Base-by-base conservation (phyloP, 2,888 invertebrate species). In the Sphecodes monilicornis region DNA sequence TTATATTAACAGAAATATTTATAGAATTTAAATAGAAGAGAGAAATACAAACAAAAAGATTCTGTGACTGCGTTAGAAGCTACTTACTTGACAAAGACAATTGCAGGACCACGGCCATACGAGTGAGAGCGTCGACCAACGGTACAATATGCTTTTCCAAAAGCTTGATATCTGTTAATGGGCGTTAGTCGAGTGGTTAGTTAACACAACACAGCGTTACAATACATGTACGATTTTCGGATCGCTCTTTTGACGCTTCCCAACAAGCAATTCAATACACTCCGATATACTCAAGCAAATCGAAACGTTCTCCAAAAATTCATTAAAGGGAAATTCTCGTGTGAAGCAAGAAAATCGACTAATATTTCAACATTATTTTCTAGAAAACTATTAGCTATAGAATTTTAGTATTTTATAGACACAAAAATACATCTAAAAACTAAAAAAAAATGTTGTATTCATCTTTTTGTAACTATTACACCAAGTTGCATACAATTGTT, bases 61-160 rank as follows among this genome's bases (percentile, higher is more conserved):
- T 43, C 4, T 16, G 4, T 69, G 54, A 76, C 8, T 26, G 41
- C 36, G n/a, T 46, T 32, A 8, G 13, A 73, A 64, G 16, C 46
- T 39, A 96, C 97, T 97, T 96, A 97, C 97, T 96, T 95, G 95
- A 95, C 86, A 97, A 96, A 94, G 97, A 96, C 95, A 96, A 96
- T 93, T 96, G 96, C 86, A 97, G 96, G 94, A 97, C 96, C 91
- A 95, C 96, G 86, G 96, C 96, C 92, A 97, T 96, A 90, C 96
- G 95, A 16, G 96, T 95, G 89, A 97, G 95, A 87, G 96, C 96
- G 91, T 95, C 95, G 92, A 96, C 96, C 91, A 97, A 95, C 87
- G 95, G 95, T 82, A 94, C 94, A 94, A 96, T 97, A 95, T 96
- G 96, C 78, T 96, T 95, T 94, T 95, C 95, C 95, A 97, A 96